These are phyloP conservation scores for Valencia hispanica DNA, from an alignment of 2,797 vertebrate species.

Conservation along the genomic window DNA sequence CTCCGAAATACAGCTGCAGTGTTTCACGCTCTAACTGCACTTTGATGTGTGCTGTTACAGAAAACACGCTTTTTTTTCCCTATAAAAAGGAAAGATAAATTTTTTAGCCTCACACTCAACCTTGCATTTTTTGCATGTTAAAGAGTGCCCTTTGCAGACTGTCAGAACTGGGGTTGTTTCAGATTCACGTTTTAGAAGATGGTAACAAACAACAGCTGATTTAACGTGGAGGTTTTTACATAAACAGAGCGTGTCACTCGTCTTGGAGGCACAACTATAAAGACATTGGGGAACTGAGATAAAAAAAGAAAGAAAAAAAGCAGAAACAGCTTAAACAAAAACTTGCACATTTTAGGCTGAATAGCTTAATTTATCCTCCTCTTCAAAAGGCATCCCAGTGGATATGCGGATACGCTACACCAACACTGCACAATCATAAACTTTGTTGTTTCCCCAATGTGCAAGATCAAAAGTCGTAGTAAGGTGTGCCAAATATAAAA, in stretches of 20 bases:
- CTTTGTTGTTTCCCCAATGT: conserved; percentile 47
- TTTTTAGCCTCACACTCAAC: conserved; percentile 9
- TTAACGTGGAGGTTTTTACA: conserved; percentile 3
- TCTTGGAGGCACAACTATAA: neutral
- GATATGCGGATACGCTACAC: conserved; percentile 28
- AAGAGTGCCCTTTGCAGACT: conserved; percentile 1
- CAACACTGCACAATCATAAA: conserved; percentile 22
- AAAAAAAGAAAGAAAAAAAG: conserved; percentile 3
- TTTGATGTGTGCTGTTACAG: conserved; percentile 24
- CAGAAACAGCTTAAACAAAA: conserved; percentile 32
- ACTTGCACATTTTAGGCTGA: conserved; percentile 27
- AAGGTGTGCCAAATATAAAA: conserved; percentile 15
- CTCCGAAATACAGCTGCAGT: conserved; percentile 2
- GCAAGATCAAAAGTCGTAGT: conserved; percentile 56
- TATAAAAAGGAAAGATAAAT: neutral
- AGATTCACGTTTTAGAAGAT: neutral
- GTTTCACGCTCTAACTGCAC: neutral
- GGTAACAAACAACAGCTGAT: conserved; percentile 5
- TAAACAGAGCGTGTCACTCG: conserved; percentile 4
- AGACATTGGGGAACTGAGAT: neutral
- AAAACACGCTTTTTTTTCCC: neutral
- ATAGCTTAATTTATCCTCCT: conserved; percentile 34
- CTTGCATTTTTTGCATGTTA: conserved; percentile 11
- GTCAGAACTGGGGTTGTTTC: neutral
- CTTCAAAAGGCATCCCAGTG: conserved; percentile 38